Percentiles rank a stretch among this genome's conserved stretches.
phyloP scores from a whole-genome alignment of 2,113 vertebrate genomes.

The Lipophrys pholis region DNA sequence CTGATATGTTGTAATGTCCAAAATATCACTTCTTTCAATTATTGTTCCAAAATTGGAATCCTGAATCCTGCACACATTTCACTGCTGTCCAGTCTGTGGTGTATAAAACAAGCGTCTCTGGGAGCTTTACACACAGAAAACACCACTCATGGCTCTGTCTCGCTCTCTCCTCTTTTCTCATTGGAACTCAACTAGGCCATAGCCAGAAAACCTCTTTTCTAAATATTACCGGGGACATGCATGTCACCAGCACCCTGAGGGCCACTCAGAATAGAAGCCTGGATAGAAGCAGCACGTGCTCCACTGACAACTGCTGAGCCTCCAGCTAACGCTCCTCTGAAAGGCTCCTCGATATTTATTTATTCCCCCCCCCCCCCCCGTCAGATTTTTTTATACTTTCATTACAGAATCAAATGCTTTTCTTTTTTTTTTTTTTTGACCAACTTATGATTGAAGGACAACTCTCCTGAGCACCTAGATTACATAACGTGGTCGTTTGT shows the following conservation, averaged over 20 bases:
- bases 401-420: background rate
- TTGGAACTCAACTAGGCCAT: conserved; percentile 80
- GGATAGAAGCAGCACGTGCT: conserved; percentile 64
- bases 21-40: too few relatives aligned
- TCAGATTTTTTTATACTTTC: background rate
- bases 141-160: conserved; percentile 34
- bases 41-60: too few relatives aligned
- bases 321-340: conserved; percentile 43
- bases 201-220: conserved; percentile 82
- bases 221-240: conserved; percentile 80
- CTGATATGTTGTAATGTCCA: too few relatives aligned
- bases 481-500: conserved; percentile 35
- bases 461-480: conserved; percentile 16
- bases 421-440: conserved; percentile 15
- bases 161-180: conserved; percentile 48
- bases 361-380: conserved; percentile 18
- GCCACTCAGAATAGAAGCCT: conserved; percentile 83
- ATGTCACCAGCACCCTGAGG: conserved; percentile 77
- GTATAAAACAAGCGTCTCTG: conserved; percentile 30
- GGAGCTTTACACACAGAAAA: conserved; percentile 24
- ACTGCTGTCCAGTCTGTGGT: conserved; percentile 23
- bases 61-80: conserved; percentile 39
- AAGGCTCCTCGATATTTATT: conserved; percentile 18
- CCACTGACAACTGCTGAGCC: conserved; percentile 56
- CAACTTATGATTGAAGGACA: conserved; percentile 18